These are phyloP conservation scores for Bradypodion pumilum DNA, from an alignment of 2,797 vertebrate species.

Conservation along the genomic window DNA sequence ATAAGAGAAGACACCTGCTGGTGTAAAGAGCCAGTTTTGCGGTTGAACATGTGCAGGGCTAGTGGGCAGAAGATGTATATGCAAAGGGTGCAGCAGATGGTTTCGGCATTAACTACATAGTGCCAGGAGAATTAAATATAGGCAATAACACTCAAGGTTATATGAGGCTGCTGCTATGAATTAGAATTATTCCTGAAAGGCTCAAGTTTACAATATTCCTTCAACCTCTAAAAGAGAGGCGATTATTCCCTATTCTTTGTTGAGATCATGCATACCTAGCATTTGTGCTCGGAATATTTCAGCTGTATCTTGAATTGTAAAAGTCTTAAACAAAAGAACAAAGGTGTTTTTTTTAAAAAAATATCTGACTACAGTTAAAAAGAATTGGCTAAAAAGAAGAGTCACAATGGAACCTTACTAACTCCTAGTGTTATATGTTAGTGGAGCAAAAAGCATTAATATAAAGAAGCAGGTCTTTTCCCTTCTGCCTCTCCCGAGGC, in stretches of 20 bases:
- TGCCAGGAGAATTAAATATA: not conserved
- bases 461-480: slow-evolving; percentile 34
- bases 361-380: not conserved
- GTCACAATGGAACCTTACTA: not conserved
- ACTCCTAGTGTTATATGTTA: slow-evolving; percentile 14
- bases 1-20: not conserved
- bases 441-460: slow-evolving; percentile 35
- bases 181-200: not conserved
- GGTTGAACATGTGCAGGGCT: too few species aligned
- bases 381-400: not conserved
- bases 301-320: not conserved
- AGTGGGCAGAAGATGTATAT: not conserved
- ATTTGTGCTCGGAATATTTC: not conserved
- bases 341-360: not conserved
- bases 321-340: not conserved
- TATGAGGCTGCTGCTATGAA: not conserved
- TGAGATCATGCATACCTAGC: not conserved
- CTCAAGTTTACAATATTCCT: not conserved
- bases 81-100: not conserved
- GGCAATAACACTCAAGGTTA: not conserved
- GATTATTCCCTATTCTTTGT: not conserved
- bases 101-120: not conserved
- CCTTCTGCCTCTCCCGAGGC: not conserved
- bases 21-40: not conserved
- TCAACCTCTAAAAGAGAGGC: not conserved